Percentiles rank a stretch among this genome's conserved stretches.
Evolutionary conservation across 2,113 vertebrate genomes (phyloP).

Genomic region (Dicerorhinus sumatrensis): DNA sequence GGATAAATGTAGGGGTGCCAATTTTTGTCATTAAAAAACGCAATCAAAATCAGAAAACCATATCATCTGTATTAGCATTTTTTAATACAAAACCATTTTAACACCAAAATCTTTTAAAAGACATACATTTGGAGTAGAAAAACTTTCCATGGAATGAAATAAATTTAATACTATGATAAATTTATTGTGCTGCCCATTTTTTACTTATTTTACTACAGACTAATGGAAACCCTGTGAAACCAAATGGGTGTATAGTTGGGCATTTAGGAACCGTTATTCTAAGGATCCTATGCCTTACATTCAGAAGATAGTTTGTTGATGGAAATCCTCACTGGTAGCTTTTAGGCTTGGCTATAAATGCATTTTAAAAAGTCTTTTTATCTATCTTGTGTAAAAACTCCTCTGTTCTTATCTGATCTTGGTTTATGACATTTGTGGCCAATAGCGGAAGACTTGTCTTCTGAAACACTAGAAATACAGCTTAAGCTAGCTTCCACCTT

Average conservation of each 20-base stretch:
- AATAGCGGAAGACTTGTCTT: background rate
- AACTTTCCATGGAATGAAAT: background rate
- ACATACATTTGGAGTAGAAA: background rate
- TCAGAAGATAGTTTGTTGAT: background rate
- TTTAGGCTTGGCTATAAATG: background rate
- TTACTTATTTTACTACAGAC: slow-evolving; percentile 17
- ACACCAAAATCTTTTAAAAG: background rate
- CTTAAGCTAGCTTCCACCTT: background rate
- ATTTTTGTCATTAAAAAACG: background rate
- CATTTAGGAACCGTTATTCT: background rate
- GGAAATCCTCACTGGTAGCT: background rate
- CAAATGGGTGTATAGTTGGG: background rate
- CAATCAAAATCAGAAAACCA: background rate
- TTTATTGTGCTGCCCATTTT: background rate
- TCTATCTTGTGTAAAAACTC: background rate
- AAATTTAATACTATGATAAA: background rate
- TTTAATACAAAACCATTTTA: background rate
- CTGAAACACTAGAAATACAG: background rate
- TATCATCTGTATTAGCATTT: background rate
- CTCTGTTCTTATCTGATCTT: background rate
- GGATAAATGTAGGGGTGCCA: background rate
- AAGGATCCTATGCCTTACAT: background rate
- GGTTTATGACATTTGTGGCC: background rate
- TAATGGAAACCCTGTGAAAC: background rate
- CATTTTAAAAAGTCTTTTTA: background rate